Percentiles rank a stretch among this genome's conserved stretches.
Evolutionary conservation across 2,888 invertebrate species (phyloP).

Genomic region (Vesta saturnalis): DNA sequence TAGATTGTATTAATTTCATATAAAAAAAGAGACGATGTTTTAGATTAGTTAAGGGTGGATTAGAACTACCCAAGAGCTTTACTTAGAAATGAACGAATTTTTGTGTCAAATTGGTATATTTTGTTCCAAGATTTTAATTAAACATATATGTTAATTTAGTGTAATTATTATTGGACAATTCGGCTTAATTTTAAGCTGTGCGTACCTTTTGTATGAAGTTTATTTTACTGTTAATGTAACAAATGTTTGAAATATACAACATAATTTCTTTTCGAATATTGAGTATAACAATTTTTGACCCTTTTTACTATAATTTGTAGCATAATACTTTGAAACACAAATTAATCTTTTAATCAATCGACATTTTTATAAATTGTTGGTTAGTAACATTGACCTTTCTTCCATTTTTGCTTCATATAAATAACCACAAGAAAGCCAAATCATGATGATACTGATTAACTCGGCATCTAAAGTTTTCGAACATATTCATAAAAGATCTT

Average conservation of each 20-base stretch:
- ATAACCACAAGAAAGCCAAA: too few relatives aligned
- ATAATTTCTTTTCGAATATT: slow-evolving; percentile 4
- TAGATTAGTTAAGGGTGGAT: slow-evolving; percentile 35
- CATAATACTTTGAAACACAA: too few relatives aligned
- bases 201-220: slow-evolving; percentile 34
- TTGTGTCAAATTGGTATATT: slow-evolving; percentile 44
- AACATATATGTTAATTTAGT: slow-evolving; percentile 32
- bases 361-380: too few relatives aligned
- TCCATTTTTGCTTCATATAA: too few relatives aligned
- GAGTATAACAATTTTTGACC: too few relatives aligned
- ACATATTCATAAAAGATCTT: too few relatives aligned
- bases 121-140: slow-evolving; percentile 34
- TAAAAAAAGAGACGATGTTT: slow-evolving; percentile 22
- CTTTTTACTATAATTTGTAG: too few relatives aligned
- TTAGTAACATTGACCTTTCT: too few relatives aligned
- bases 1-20: slow-evolving; percentile 41
- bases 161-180: slow-evolving; percentile 27
- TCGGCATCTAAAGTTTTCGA: too few relatives aligned
- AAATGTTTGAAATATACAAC: slow-evolving; percentile 37
- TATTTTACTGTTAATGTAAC: slow-evolving; percentile 38
- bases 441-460: too few relatives aligned
- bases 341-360: too few relatives aligned
- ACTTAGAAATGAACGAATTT: slow-evolving; percentile 44
- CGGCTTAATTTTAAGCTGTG: slow-evolving; percentile 36
- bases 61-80: slow-evolving; percentile 39